Evolutionary conservation across 2,113 vertebrate genomes (phyloP), one percentile per base, ranked within the genome.

Genomic region (Rostratula benghalensis): DNA sequence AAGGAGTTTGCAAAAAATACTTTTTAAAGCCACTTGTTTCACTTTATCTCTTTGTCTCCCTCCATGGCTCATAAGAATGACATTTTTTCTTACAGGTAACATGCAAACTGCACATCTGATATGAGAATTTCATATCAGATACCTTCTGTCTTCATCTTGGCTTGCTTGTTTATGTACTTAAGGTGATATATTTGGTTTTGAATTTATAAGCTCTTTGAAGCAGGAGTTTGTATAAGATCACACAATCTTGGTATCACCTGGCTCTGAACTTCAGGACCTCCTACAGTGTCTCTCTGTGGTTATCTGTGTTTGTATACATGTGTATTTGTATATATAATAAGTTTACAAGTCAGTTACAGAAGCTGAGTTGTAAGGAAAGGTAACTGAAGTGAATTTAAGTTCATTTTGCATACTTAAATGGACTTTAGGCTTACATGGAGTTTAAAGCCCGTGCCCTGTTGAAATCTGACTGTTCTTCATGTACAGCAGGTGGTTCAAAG

Each of bases 401-500:
- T 76, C 12, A 35, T 54, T 68, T 75, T 71, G 2, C 12, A 5
- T 70, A 48, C 25, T 80, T 77, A 45, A 35, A 57, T 57, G 20
- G 28, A 75, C 8, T 74, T 91, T 27, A 18, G 23, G 17, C 31
- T 67, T 57, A 53, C 2, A 7, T 13, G 23, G 20, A 81, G 20
- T 7, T 73, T 83, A 85, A 89, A 90, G 22, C 22, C 33, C 0
- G 0, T 27, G 22, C 48, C 41, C 27, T 65, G 3, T 41, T 53
- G 48, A 89, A 95, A 76, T 76, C 53, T 93, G 67, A 85, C 30
- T 37, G 27, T 69, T 95, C 74, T 89, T 91, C 24, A 33, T 57
- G 28, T 79, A 78, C 17, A 87, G 90, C 63, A 95, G 63, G 87
- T 94, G 54, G 75, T 94, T 95, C 54, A 76, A 80, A 76, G 57